phyloP scores from a whole-genome alignment of 1,140 invertebrate genomes.

The Brachionus rubens region DNA sequence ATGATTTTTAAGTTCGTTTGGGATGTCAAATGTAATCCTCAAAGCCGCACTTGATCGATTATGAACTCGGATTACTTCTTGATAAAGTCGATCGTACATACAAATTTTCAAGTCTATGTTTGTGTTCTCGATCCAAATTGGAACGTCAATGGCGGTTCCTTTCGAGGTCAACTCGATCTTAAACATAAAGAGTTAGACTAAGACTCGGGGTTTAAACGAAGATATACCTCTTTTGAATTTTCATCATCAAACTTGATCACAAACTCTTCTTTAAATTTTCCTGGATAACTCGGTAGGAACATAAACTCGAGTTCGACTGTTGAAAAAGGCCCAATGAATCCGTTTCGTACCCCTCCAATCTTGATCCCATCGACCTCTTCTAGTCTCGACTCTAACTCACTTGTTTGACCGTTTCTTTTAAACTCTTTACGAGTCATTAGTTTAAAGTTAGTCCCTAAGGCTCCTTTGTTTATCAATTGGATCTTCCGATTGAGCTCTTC shows the following conservation, averaged over 20 bases:
- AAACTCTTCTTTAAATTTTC: conserved; percentile 45
- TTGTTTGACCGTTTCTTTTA: not conserved
- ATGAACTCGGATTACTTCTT: conserved; percentile 54
- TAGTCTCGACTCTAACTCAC: conserved; percentile 3
- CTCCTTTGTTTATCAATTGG: conserved; percentile 57
- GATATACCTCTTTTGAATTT: conserved; percentile 35
- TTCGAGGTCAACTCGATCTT: conserved; percentile 54
- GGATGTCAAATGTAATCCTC: conserved; percentile 56
- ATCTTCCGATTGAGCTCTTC: conserved; percentile 56
- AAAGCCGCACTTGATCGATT: conserved; percentile 57
- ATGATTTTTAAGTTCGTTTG: conserved; percentile 56
- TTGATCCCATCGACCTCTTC: conserved; percentile 33
- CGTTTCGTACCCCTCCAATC: not conserved
- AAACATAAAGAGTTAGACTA: no score
- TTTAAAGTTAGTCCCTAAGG: conserved; percentile 57
- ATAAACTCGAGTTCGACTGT: not conserved
- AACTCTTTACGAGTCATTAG: not conserved
- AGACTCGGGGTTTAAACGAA: no score
- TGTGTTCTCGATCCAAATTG: conserved; percentile 58
- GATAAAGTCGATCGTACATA: conserved; percentile 59
- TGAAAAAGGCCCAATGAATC: conserved; percentile 38
- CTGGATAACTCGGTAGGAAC: conserved; percentile 1
- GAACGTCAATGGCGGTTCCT: conserved; percentile 59
- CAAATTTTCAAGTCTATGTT: conserved; percentile 59
- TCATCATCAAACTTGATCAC: conserved; percentile 16